Conservation (phyloP, 2,113 vertebrate species). For the Narcine bancroftii region DNA sequence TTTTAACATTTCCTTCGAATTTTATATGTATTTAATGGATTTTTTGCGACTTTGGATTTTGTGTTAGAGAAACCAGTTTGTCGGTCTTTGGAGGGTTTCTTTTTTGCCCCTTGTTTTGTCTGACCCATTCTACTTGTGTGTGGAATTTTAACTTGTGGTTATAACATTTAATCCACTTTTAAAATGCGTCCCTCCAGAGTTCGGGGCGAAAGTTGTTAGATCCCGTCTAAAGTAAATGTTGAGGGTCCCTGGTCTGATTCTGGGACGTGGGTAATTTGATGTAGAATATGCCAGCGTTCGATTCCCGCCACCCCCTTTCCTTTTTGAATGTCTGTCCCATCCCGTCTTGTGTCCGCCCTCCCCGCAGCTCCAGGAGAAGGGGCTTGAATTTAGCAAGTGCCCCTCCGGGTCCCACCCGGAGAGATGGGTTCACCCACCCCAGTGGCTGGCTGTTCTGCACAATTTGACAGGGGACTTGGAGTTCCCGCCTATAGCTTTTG, state of each 20-base stretch:
- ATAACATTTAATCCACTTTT: not conserved
- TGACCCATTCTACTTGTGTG: not conserved
- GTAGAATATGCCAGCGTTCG: not conserved
- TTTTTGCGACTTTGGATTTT: not conserved
- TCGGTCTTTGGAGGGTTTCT: not conserved
- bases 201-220: not conserved
- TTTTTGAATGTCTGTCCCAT: not conserved
- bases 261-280: not conserved
- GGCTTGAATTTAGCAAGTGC: too few relatives aligned
- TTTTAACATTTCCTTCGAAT: too few relatives aligned
- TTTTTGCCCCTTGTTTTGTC: not conserved
- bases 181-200: too few relatives aligned
- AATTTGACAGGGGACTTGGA: too few relatives aligned
- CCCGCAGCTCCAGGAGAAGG: too few relatives aligned
- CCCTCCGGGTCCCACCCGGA: too few relatives aligned
- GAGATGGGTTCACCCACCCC: too few relatives aligned
- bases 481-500: too few relatives aligned
- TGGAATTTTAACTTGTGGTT: not conserved
- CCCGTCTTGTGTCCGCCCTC: not conserved
- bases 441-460: too few relatives aligned
- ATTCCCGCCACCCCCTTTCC: too few relatives aligned
- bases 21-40: not conserved
- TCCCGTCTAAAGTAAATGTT: not conserved
- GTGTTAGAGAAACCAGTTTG: not conserved
- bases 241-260: not conserved